Percentiles rank a stretch among this genome's conserved stretches.
Conservation (phyloP, 2,797 vertebrate genomes). For the Limnodromus scolopaceus region DNA sequence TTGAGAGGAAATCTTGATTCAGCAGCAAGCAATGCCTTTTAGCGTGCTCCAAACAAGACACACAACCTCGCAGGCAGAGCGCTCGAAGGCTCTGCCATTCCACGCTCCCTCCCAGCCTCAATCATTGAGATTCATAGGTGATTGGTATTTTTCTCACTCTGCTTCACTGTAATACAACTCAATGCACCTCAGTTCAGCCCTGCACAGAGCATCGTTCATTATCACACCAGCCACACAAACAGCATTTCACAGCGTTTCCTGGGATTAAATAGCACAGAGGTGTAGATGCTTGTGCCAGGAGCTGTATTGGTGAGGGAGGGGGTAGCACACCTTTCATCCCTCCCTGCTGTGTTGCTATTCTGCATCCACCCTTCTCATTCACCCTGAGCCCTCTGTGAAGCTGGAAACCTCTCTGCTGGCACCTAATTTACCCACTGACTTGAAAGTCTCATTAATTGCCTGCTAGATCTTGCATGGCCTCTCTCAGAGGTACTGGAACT, state of each 20-base stretch:
- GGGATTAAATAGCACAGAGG: not conserved
- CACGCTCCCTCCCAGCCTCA: not conserved
- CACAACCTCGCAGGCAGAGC: not conserved
- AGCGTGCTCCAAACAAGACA: not conserved
- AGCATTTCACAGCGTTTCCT: not conserved
- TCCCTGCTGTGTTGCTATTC: not conserved
- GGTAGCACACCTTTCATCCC: not conserved
- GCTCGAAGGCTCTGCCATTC: not conserved
- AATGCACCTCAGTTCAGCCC: not conserved
- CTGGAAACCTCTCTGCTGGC: not conserved
- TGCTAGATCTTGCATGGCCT: not conserved
- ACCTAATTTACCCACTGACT: not conserved
- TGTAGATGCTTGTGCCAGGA: not conserved
- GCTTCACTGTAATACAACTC: not conserved
- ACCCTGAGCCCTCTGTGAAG: not conserved
- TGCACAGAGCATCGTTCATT: not conserved
- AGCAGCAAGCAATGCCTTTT: not conserved
- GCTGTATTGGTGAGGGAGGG: not conserved
- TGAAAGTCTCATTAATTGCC: not conserved
- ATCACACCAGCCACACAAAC: not conserved
- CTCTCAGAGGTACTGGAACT: not conserved
- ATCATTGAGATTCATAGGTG: not conserved
- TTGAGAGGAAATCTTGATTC: not conserved
- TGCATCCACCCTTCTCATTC: not conserved
- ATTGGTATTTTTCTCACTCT: not conserved